Base-by-base conservation (phyloP, 2,113 vertebrate genomes). In the Elephantulus edwardii region DNA sequence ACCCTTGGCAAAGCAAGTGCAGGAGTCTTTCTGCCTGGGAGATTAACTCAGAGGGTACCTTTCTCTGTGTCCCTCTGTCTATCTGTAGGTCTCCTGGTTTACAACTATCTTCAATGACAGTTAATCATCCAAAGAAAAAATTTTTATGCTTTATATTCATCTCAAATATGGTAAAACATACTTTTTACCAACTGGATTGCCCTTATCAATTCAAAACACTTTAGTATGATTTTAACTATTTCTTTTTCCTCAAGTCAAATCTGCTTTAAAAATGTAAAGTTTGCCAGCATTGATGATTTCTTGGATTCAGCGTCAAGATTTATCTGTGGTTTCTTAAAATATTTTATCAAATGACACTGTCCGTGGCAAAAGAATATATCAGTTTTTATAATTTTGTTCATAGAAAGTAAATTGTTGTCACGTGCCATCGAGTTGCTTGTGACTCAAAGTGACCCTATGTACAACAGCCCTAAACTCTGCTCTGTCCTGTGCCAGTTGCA, bases 221-320 rank as follows among this genome's bases (percentile, higher is more conserved):
- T 38, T 14, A 54, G 0, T 93, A 58, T 48, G 52, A 81, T 76
- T 75, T 76, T 82, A 6, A 8, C 20, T 56, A 17, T 77, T 86
- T 80, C 17, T 5, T 78, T 77, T 86, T 80, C 17, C 7, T 78
- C 28, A 70, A 75, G 20, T 60, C 35, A 88, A 13, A 74, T 82
- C 22, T 79, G 33, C 42, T 38, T 85, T 68, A 82, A 85, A 33
- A 80, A 42, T 80, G 87, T 54, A 91, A 90, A 19, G 84, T 81
- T 70, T 70, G n/a, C 35, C 10, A 22, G 74, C 22, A 40, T 24
- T 38, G 28, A n/a, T 68, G 33, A 71, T 46, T 86, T 86, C 26
- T 60, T 38, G 10, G 14, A 71, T 1, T 40, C 7, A n/a, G 2
- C 42, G 48, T 20, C 35, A 56, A 68, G 10, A 28, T 80, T 40